Evolutionary conservation across 2,113 vertebrate species (phyloP).

Genomic region (Phoenicopterus ruber): DNA sequence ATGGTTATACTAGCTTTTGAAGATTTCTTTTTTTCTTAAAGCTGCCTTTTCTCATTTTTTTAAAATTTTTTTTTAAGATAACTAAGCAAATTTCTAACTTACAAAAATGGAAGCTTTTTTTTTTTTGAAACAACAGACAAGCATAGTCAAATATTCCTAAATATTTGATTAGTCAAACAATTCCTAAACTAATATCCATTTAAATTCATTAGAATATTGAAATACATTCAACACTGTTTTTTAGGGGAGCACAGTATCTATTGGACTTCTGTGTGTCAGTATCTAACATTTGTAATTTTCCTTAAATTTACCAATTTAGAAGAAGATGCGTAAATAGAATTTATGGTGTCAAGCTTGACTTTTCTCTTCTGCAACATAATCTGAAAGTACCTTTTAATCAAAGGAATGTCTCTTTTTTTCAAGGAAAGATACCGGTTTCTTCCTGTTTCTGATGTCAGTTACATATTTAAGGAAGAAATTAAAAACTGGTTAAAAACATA

Average conservation of each 20-base stretch:
- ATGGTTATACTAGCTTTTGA: neutral
- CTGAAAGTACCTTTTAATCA: neutral
- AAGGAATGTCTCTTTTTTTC: neutral
- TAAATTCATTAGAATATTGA: neutral
- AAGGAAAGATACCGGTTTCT: neutral
- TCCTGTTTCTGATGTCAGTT: neutral
- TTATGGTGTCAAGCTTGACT: neutral
- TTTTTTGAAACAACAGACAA: neutral
- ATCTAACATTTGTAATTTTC: neutral
- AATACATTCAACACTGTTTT: neutral
- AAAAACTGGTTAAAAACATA: neutral
- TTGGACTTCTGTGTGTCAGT: neutral
- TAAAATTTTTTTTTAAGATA: neutral
- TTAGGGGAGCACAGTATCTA: neutral
- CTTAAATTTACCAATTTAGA: neutral
- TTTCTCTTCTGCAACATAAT: neutral
- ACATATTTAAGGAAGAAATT: neutral
- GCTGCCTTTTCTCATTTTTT: neutral
- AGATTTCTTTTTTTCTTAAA: neutral
- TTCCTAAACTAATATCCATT: neutral
- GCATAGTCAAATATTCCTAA: neutral
- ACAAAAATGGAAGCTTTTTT: neutral
- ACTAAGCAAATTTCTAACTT: neutral
- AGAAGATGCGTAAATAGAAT: neutral
- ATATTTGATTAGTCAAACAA: neutral